Evolutionary conservation across 2,888 invertebrate genomes (phyloP), one percentile per base, ranked within the genome.

Genomic region (Chloromyia formosa): DNA sequence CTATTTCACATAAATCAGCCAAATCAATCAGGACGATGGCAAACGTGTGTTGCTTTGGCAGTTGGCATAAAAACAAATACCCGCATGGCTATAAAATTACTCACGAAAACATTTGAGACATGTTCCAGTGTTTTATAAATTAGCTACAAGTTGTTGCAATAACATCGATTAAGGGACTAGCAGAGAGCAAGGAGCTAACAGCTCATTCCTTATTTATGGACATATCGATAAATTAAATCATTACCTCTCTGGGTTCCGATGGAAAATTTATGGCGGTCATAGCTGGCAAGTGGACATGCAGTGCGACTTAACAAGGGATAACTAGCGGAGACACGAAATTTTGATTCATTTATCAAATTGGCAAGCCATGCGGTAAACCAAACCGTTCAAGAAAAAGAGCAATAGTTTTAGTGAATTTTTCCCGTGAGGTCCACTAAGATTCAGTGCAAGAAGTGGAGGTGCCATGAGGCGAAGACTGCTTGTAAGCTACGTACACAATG

Each of bases 181-280:
- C 22, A 20, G 20, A 7, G 5, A 49, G 66, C 66, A 66, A 66
- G 66, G 20, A 66, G 66, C 66, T 22, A 66, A 66, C 66, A 66
- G 66, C 66, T 56, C 56, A 53, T 71, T 42, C 78, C 79, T 80
- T 80, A 81, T 82, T 81, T 81, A 81, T 81, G 78, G 81, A 78
- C 76, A 79, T 78, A 79, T 80, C 80, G 78, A 82, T 82, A 82
- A 82, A 81, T 82, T 81, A 81, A 81, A 82, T 80, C 81, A 81
- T 81, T 80, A 81, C 80, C 81, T 80, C 79, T 79, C 80, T 80
- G 78, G 80, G 76, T 74, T 62, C 56, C 62, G 72, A 73, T 75
- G 72, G 74, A 76, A 61, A 78, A 77, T 76, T 75, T 78, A 78
- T 76, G 77, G 62, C 77, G 75, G 77, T 76, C 23, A 77, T 68